Evolutionary conservation across 2,888 invertebrate genomes (phyloP).

Genomic region (Gnatocerus cornutus): DNA sequence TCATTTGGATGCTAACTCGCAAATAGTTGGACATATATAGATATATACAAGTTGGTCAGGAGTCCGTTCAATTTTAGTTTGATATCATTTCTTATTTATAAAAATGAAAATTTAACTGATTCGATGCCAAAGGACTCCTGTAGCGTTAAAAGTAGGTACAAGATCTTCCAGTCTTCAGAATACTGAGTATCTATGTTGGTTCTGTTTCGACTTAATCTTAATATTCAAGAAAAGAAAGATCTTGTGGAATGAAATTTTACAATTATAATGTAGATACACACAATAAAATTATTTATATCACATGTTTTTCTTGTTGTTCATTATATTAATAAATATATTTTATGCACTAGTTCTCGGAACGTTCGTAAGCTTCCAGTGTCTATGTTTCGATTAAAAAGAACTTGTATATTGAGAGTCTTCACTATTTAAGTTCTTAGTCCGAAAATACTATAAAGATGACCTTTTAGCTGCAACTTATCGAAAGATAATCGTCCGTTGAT

Average conservation of each 20-base stretch:
- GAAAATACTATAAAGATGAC: background rate
- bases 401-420: background rate
- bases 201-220: constrained; percentile 20
- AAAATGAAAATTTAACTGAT: constrained; percentile 5
- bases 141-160: constrained; percentile 6
- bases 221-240: constrained; percentile 24
- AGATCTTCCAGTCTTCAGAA: constrained; percentile 27
- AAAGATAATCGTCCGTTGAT: constrained; percentile 1
- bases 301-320: constrained; percentile 38
- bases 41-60: constrained; percentile 42
- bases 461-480: background rate
- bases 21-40: constrained; percentile 25
- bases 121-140: constrained; percentile 8
- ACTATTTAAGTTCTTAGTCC: background rate
- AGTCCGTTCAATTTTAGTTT: constrained; percentile 21
- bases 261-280: constrained; percentile 26
- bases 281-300: constrained; percentile 40
- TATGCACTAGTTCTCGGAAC: constrained; percentile 35
- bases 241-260: constrained; percentile 21
- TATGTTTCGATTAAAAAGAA: constrained; percentile 11
- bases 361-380: constrained; percentile 23
- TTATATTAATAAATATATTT: background rate
- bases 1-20: constrained; percentile 32
- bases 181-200: constrained; percentile 20
- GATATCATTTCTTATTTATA: constrained; percentile 11